These are phyloP conservation scores for Lordiphosa mommai DNA, from an alignment of 1,140 invertebrate species.

Conservation along the genomic window DNA sequence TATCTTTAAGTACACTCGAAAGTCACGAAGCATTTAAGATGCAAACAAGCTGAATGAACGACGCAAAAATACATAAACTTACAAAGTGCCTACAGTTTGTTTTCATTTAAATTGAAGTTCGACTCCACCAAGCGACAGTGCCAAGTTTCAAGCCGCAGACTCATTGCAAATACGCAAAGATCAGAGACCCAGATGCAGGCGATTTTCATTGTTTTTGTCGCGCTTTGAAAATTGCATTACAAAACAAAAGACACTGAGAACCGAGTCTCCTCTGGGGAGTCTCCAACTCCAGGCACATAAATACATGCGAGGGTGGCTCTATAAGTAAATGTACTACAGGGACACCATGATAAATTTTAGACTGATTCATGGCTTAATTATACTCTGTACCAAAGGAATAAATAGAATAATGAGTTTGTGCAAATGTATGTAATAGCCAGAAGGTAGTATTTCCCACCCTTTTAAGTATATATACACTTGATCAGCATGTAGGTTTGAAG, in stretches of 20 bases:
- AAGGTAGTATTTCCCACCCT: no score
- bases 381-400: no score
- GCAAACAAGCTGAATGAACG: conserved; percentile 75
- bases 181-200: conserved; percentile 18
- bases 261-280: conserved; percentile 22
- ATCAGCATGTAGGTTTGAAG: no score
- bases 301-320: background rate
- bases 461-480: no score
- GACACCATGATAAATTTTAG: no score
- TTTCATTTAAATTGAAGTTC: conserved; percentile 76
- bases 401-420: no score
- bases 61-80: conserved; percentile 65
- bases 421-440: no score
- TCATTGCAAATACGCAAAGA: conserved; percentile 49
- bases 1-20: conserved; percentile 71
- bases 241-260: conserved; percentile 51
- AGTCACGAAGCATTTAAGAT: conserved; percentile 76
- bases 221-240: conserved; percentile 77
- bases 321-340: no score
- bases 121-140: conserved; percentile 34
- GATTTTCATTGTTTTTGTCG: conserved; percentile 72
- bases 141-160: conserved; percentile 49
- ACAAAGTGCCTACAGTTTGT: conserved; percentile 75
- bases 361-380: no score
- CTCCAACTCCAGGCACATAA: conserved; percentile 3